Evolutionary conservation across 2,888 invertebrate species (phyloP).

Genomic region (Drosophila anceps): DNA sequence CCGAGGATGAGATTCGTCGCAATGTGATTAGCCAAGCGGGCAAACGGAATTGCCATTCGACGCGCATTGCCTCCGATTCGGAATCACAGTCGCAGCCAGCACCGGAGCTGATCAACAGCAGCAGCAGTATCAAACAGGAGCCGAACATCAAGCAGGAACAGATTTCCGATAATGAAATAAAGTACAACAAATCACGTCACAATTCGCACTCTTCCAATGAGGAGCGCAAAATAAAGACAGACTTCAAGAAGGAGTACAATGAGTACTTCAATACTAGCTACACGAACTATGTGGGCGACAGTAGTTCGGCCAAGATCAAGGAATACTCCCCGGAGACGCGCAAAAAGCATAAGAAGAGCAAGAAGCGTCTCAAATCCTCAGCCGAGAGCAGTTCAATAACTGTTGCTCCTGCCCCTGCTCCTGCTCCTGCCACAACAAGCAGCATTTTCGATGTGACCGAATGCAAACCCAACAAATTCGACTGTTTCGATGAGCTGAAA

Average conservation of each 20-base stretch:
- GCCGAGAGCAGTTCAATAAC: slow-evolving; percentile 30
- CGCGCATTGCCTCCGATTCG: slow-evolving; percentile 91
- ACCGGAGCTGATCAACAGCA: slow-evolving; percentile 47
- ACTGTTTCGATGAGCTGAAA: slow-evolving; percentile 86
- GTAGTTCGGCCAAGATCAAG: slow-evolving; percentile 52
- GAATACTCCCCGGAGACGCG: slow-evolving; percentile 87
- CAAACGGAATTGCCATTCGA: slow-evolving; percentile 89
- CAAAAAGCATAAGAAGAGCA: slow-evolving; percentile 94
- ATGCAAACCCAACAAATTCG: slow-evolving; percentile 83
- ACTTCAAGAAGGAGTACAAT: slow-evolving; percentile 82
- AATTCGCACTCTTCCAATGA: slow-evolving; percentile 85
- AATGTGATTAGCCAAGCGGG: slow-evolving; percentile 83
- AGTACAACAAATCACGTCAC: slow-evolving; percentile 67
- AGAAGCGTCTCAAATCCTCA: slow-evolving; percentile 90
- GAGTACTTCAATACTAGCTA: slow-evolving; percentile 66
- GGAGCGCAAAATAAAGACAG: slow-evolving; percentile 84
- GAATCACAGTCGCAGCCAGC: slow-evolving; percentile 80
- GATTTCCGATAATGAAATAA: slow-evolving; percentile 65
- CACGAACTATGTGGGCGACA: slow-evolving; percentile 41
- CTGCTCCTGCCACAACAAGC: slow-evolving; percentile 7
- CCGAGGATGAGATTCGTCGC: slow-evolving; percentile 83
- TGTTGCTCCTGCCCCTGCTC: background rate
- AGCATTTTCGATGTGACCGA: slow-evolving; percentile 60
- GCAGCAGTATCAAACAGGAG: slow-evolving; percentile 63
- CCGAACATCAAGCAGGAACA: slow-evolving; percentile 88